phyloP scores from a whole-genome alignment of 2,113 vertebrate genomes.

The Myotis brandtii region DNA sequence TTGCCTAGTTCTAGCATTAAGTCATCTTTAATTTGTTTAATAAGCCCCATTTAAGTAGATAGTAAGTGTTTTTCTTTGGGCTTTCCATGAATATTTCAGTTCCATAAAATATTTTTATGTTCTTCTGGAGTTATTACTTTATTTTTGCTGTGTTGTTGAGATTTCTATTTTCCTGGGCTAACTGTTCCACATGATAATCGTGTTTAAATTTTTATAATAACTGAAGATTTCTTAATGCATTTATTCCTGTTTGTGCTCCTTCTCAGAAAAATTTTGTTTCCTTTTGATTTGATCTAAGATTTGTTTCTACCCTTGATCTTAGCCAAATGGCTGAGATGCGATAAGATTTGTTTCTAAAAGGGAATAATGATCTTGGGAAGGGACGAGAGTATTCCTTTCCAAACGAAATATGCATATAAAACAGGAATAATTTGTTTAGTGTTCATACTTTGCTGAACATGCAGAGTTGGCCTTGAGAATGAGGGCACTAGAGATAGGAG shows the following conservation, averaged over 20 bases:
- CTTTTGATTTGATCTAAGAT: conserved; percentile 48
- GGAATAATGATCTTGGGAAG: neutral
- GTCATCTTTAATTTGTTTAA: conserved; percentile 52
- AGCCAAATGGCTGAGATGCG: neutral
- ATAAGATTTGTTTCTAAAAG: conserved; percentile 45
- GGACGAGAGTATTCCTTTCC: neutral
- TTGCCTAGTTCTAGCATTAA: neutral
- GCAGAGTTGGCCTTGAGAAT: conserved; percentile 23
- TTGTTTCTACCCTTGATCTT: conserved; percentile 11
- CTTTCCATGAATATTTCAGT: conserved; percentile 37
- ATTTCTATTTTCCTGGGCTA: conserved; percentile 14
- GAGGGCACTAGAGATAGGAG: neutral
- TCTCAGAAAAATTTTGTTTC: neutral
- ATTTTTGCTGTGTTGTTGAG: conserved; percentile 1
- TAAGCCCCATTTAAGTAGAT: conserved; percentile 36
- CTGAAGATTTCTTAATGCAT: neutral
- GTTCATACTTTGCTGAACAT: neutral
- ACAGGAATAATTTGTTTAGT: neutral
- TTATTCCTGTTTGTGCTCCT: conserved; percentile 15
- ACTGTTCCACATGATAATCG: neutral
- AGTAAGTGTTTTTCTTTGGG: conserved; percentile 27
- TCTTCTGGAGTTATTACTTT: neutral
- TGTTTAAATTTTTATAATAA: neutral
- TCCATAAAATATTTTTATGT: conserved; percentile 30
- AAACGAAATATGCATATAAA: conserved; percentile 13